phyloP scores from a whole-genome alignment of 2,113 vertebrate genomes.

The Bostrychus sinensis region DNA sequence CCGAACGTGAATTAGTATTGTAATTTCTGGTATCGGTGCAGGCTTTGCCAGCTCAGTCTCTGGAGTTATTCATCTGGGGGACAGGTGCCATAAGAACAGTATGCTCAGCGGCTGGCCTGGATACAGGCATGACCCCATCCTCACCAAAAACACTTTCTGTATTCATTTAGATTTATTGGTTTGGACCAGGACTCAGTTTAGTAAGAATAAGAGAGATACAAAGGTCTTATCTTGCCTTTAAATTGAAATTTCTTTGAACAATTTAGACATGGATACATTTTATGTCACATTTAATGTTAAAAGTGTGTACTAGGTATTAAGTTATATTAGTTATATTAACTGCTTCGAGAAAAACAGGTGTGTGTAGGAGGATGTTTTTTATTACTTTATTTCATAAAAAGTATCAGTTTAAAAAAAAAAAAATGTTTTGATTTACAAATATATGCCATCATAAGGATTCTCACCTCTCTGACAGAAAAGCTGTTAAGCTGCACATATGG shows the following conservation, averaged over 20 bases:
- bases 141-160: conserved; percentile 53
- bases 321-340: no score
- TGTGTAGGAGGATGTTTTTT: no score
- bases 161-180: conserved; percentile 69
- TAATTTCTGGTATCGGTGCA: conserved; percentile 72
- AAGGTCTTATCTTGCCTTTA: not conserved
- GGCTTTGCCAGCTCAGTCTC: conserved; percentile 64
- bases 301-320: no score
- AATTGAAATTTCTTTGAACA: not conserved
- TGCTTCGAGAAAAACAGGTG: no score
- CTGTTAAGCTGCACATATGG: conserved; percentile 66
- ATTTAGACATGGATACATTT: no score
- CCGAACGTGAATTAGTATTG: conserved; percentile 75
- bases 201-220: conserved; percentile 32
- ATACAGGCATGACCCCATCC: conserved; percentile 59
- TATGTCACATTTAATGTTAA: no score
- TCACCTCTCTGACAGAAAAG: conserved; percentile 52
- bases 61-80: conserved; percentile 74
- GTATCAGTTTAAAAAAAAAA: no score
- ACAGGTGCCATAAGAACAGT: conserved; percentile 75
- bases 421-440: conserved; percentile 16
- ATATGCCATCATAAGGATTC: conserved; percentile 41
- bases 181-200: conserved; percentile 59
- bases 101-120: conserved; percentile 63
- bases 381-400: no score